These are phyloP conservation scores for Synchiropus splendidus DNA, from an alignment of 2,113 vertebrate species.

Conservation along the genomic window DNA sequence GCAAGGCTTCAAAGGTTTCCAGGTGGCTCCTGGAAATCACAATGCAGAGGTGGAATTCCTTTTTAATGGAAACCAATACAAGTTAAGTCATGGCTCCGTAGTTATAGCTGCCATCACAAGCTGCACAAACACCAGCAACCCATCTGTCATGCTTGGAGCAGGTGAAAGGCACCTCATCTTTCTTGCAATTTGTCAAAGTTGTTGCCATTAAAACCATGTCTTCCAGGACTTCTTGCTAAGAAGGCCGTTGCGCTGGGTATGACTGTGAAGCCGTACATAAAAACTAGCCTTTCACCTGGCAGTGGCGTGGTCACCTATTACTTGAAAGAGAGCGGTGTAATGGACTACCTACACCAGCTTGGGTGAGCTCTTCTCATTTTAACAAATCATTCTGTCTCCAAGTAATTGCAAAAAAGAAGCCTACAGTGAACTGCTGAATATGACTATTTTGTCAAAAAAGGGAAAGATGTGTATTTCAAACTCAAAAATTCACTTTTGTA, in stretches of 20 bases:
- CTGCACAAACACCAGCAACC: conserved; percentile 98
- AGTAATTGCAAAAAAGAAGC: not conserved
- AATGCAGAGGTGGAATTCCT: conserved; percentile 64
- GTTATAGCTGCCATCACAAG: conserved; percentile 97
- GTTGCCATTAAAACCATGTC: not conserved
- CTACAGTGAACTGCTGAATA: no score
- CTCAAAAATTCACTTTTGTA: no score
- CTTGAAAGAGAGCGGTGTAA: conserved; percentile 87
- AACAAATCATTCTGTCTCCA: no score
- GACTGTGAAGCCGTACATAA: conserved; percentile 88
- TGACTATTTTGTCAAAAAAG: no score
- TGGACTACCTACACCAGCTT: conserved; percentile 71
- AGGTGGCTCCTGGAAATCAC: conserved; percentile 71
- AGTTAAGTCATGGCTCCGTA: conserved; percentile 82
- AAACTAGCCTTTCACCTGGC: conserved; percentile 94
- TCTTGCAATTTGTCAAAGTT: not conserved
- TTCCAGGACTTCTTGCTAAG: conserved; percentile 84
- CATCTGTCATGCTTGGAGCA: conserved; percentile 95
- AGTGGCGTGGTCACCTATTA: conserved; percentile 98
- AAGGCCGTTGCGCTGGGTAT: conserved; percentile 84
- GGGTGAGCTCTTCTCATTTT: conserved; percentile 30
- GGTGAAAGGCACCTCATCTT: conserved; percentile 56
- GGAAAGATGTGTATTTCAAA: no score
- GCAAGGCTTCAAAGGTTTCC: conserved; percentile 98
- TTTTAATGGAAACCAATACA: conserved; percentile 69